Conservation (phyloP, 2,888 invertebrate species). For the Rotaria magnacalcarata region DNA sequence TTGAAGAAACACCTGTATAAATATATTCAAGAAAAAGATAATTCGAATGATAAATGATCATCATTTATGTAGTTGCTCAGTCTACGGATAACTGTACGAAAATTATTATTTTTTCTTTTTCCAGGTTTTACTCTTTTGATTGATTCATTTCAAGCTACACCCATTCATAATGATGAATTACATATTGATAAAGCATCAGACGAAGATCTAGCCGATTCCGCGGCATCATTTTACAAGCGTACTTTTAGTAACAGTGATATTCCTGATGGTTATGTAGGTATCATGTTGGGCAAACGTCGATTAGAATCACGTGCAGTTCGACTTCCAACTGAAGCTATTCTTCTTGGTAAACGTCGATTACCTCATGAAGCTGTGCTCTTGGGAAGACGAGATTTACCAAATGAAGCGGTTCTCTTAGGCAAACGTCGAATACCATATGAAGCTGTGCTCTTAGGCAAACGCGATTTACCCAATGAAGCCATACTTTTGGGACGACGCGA, state of each 20-base stretch:
- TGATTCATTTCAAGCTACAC: neutral
- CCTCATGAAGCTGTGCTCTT: neutral
- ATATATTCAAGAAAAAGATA: neutral
- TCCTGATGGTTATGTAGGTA: neutral
- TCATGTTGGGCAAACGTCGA: neutral
- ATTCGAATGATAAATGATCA: neutral
- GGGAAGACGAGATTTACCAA: neutral
- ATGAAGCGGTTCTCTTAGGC: neutral
- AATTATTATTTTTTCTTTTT: neutral
- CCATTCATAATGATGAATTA: neutral
- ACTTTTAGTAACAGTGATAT: neutral
- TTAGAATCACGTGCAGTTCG: neutral
- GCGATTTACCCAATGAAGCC: conserved; percentile 1
- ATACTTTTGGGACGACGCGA: neutral
- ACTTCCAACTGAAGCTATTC: neutral
- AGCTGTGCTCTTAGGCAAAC: neutral
- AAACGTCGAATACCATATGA: conserved; percentile 1
- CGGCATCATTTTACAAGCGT: neutral
- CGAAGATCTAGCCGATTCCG: neutral
- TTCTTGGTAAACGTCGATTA: conserved; percentile 14
- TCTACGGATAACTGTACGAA: neutral
- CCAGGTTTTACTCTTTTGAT: neutral
- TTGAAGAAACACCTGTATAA: neutral
- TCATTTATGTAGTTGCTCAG: neutral
- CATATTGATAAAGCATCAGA: neutral